Evolutionary conservation across 2,113 vertebrate genomes (phyloP).

Genomic region (Sinocyclocheilus grahami): DNA sequence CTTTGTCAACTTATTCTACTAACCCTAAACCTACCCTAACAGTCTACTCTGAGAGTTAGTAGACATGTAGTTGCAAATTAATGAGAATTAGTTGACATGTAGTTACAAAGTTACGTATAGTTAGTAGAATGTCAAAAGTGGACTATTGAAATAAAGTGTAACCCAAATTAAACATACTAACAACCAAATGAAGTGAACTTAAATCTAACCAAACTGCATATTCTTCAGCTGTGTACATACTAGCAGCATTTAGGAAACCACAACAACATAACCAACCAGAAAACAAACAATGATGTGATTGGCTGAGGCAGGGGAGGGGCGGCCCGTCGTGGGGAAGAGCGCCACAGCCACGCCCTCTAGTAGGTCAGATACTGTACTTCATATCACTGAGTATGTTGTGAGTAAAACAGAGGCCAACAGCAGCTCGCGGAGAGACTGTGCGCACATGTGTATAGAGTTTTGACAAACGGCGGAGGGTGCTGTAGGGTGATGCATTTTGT

Average conservation of each 20-base stretch:
- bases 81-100: no score
- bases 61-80: no score
- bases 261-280: slow-evolving; percentile 4
- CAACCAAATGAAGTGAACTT: background rate
- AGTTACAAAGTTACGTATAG: no score
- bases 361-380: slow-evolving; percentile 3
- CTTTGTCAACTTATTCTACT: no score
- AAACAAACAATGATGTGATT: slow-evolving; percentile 27
- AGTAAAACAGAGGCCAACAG: background rate
- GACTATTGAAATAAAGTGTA: no score
- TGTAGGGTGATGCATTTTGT: slow-evolving; percentile 1
- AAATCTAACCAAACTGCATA: background rate
- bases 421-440: background rate
- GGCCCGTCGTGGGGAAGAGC: slow-evolving; percentile 24
- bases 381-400: background rate
- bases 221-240: background rate
- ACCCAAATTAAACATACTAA: background rate
- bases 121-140: no score
- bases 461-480: slow-evolving; percentile 23
- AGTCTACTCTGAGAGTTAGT: no score
- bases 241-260: background rate
- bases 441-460: slow-evolving; percentile 25
- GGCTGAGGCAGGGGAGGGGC: background rate
- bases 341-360: slow-evolving; percentile 18
- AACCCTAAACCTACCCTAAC: no score